phyloP scores from a whole-genome alignment of 2,113 vertebrate genomes.

The Leptodactylus fuscus region DNA sequence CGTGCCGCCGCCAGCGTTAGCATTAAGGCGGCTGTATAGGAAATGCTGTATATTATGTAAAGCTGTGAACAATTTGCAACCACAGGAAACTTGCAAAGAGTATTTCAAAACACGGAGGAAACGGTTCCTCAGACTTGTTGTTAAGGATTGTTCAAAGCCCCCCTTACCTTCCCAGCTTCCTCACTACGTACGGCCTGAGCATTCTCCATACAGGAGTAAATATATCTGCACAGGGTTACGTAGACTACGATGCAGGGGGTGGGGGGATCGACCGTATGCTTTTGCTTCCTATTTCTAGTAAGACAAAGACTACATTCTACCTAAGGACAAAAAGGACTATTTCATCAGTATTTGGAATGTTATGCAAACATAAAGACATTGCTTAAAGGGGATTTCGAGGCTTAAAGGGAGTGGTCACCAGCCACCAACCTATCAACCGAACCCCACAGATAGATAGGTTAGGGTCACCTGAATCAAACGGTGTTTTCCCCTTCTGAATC shows the following conservation, averaged over 20 bases:
- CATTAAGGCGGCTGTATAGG: slow-evolving; percentile 29
- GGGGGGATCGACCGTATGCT: no score
- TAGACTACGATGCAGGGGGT: background rate
- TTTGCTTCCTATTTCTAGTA: background rate
- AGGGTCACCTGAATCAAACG: no score
- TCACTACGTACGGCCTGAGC: background rate
- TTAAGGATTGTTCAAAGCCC: slow-evolving; percentile 32
- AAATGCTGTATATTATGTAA: slow-evolving; percentile 36
- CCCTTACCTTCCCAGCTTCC: slow-evolving; percentile 25
- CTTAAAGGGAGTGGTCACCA: no score
- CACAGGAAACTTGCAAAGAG: slow-evolving; percentile 50
- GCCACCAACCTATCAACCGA: no score
- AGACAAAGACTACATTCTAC: no score
- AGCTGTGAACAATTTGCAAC: slow-evolving; percentile 32
- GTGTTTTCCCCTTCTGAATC: no score
- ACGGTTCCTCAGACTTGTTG: background rate
- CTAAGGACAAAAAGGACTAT: no score
- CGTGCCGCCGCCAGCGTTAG: background rate
- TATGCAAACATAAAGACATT: no score
- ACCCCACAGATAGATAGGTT: no score
- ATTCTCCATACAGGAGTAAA: background rate
- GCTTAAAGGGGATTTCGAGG: no score
- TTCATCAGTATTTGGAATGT: no score
- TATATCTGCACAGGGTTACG: background rate
- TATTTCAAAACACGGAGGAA: slow-evolving; percentile 50